Conservation (phyloP, 2,113 vertebrate genomes). For the Rutilus rutilus region DNA sequence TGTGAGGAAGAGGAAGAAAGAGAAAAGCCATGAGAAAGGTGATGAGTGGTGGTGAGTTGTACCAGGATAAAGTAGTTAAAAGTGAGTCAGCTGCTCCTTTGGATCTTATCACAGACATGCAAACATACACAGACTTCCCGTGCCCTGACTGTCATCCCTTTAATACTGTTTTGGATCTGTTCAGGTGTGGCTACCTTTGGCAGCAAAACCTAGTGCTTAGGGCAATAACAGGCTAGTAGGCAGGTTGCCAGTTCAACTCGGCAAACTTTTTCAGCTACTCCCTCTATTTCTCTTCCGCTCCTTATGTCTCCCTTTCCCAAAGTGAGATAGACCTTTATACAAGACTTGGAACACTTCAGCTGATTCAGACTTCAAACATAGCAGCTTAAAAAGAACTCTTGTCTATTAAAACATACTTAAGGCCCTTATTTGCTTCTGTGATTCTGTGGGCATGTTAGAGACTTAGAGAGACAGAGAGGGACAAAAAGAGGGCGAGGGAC, state of each 20-base stretch:
- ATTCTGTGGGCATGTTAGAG: conserved; percentile 67
- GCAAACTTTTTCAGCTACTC: conserved; percentile 80
- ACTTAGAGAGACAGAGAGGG: conserved; percentile 21
- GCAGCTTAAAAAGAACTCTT: conserved; percentile 35
- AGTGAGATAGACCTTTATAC: conserved; percentile 81
- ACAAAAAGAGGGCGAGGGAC: conserved; percentile 52
- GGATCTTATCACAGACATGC: conserved; percentile 30
- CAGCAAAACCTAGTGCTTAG: conserved; percentile 77
- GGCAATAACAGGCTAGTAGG: conserved; percentile 82
- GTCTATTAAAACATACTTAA: conserved; percentile 79
- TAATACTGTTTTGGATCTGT: conserved; percentile 60
- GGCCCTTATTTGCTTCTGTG: conserved; percentile 69
- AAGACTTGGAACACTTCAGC: conserved; percentile 79
- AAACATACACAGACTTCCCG: conserved; percentile 41
- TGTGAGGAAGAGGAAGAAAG: background rate
- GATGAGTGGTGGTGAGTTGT: conserved; percentile 30
- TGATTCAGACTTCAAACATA: conserved; percentile 79
- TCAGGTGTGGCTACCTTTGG: conserved; percentile 82
- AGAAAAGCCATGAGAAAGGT: background rate
- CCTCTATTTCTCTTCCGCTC: conserved; percentile 66
- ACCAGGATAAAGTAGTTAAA: conserved; percentile 60
- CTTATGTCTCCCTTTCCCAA: conserved; percentile 64
- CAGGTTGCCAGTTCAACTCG: conserved; percentile 80
- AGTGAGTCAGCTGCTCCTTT: conserved; percentile 54
- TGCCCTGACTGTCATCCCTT: conserved; percentile 52